Percentiles rank a stretch among this genome's conserved stretches.
Evolutionary conservation across 2,888 invertebrate genomes (phyloP).

Genomic region (Kuschelorhynchus macadamiae): DNA sequence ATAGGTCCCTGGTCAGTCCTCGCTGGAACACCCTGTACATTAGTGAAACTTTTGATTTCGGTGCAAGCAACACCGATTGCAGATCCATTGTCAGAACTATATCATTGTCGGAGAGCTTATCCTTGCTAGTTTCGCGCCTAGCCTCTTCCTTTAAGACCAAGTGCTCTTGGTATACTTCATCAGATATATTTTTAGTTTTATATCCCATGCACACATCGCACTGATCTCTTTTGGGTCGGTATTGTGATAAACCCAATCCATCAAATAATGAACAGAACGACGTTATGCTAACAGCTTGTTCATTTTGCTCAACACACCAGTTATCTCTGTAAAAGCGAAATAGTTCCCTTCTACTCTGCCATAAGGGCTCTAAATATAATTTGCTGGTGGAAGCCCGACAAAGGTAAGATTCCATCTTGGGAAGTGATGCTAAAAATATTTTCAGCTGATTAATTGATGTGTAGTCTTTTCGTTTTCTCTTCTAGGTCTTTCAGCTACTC

Average conservation of each 20-base stretch:
- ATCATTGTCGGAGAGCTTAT: slow-evolving; percentile 21
- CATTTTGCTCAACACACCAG: slow-evolving; percentile 16
- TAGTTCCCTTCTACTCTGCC: slow-evolving; percentile 10
- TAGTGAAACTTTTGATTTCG: slow-evolving; percentile 39
- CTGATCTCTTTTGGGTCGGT: slow-evolving; percentile 54
- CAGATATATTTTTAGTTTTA: slow-evolving; percentile 30
- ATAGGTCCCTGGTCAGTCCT: too few relatives aligned
- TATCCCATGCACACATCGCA: slow-evolving; percentile 38
- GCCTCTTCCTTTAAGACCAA: slow-evolving; percentile 34
- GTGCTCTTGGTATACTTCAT: slow-evolving; percentile 27
- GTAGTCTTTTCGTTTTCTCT: slow-evolving; percentile 19
- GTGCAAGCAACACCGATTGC: slow-evolving; percentile 48
- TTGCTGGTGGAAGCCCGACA: slow-evolving; percentile 9
- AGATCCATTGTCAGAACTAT: slow-evolving; percentile 48
- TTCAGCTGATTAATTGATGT: slow-evolving; percentile 17
- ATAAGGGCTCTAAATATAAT: slow-evolving; percentile 14
- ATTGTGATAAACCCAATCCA: slow-evolving; percentile 52
- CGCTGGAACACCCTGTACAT: too few relatives aligned
- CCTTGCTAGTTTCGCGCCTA: slow-evolving; percentile 30
- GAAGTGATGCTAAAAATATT: not conserved
- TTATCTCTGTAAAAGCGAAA: slow-evolving; percentile 11
- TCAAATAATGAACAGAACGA: slow-evolving; percentile 38
- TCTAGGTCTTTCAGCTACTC: slow-evolving; percentile 18
- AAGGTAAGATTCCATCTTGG: slow-evolving; percentile 13
- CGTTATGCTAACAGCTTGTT: slow-evolving; percentile 1